phyloP scores from a whole-genome alignment of 2,888 invertebrate genomes.

The Pasiphila rectangulata region DNA sequence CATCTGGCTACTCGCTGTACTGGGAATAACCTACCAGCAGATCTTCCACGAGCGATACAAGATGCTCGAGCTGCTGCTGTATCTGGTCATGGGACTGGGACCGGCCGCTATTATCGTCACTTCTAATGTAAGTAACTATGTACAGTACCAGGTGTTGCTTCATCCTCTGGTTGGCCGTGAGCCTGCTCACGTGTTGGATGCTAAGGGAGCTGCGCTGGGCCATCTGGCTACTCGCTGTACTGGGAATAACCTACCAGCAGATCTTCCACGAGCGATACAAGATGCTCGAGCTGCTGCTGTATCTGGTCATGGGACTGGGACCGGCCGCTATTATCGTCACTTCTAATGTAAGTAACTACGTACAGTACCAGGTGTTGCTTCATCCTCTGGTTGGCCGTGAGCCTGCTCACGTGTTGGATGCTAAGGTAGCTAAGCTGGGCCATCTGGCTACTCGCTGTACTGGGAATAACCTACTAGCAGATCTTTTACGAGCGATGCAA shows the following conservation, averaged over 20 bases:
- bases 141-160: no score
- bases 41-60: conserved; percentile 97
- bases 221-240: conserved; percentile 93
- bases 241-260: conserved; percentile 97
- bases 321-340: conserved; percentile 90
- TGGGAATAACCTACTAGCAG: conserved; percentile 97
- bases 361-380: no score
- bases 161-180: conserved; percentile 95
- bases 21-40: conserved; percentile 97
- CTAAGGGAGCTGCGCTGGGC: conserved; percentile 88
- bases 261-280: conserved; percentile 97
- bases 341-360: conserved; percentile 85
- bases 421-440: conserved; percentile 88
- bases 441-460: conserved; percentile 93
- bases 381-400: conserved; percentile 95
- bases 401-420: conserved; percentile 85
- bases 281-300: conserved; percentile 93
- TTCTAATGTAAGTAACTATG: conserved; percentile 85
- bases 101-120: conserved; percentile 90
- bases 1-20: conserved; percentile 93
- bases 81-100: conserved; percentile 92
- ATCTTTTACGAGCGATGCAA: conserved; percentile 97
- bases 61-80: conserved; percentile 93
- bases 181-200: conserved; percentile 85
- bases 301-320: conserved; percentile 92